Base-by-base conservation (phyloP, 2,113 vertebrate species). In the Pygoscelis adeliae region DNA sequence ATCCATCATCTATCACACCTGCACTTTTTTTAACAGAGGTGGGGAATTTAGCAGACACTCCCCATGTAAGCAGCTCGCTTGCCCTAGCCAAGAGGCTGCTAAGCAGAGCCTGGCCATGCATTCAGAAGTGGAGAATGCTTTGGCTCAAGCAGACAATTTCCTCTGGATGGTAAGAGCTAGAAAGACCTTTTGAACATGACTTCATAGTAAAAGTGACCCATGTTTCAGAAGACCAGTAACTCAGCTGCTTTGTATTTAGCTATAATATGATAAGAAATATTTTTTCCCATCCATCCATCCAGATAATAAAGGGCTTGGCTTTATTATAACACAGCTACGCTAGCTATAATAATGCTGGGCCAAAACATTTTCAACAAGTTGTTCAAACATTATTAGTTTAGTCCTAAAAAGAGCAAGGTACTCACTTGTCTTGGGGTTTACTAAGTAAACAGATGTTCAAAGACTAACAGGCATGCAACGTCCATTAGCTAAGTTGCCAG, bases 301-400 rank as follows among this genome's bases (percentile, higher is more conserved):
- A 83, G 49, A 56, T 59, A 91, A 69, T 36, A 56, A 62, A 72
- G 27, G 29, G 20, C 11, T 92, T 93, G 56, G 52, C 44, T 87
- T 67, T 70, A 56, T 63, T 82, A 5, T 42, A 89, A 53, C 36
- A 89, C 36, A 65, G 50, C 87, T 94, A 70, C 34, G 58, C 30
- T 79, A 89, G 70, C 66, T 69, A 14, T 47, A 87, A 46, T 6
- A 6, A 74, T 25, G 56, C 56, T 15, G 19, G 44, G 83, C 61
- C 89, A 96, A 87, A 92, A 47, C 10, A 65, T 69, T 96, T 76
- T 87, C 87, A 95, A 83, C 86, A 89, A 56, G 44, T 65, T 89
- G 62, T 83, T 95, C 44, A 65, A 96, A 96, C 19, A 20, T 85
- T 56, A 66, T 93, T 85, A 82, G 22, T 50, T 91, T 89, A 42